Evolutionary conservation across 2,797 vertebrate genomes (phyloP).

Genomic region (Sternarchorhynchus goeldii): DNA sequence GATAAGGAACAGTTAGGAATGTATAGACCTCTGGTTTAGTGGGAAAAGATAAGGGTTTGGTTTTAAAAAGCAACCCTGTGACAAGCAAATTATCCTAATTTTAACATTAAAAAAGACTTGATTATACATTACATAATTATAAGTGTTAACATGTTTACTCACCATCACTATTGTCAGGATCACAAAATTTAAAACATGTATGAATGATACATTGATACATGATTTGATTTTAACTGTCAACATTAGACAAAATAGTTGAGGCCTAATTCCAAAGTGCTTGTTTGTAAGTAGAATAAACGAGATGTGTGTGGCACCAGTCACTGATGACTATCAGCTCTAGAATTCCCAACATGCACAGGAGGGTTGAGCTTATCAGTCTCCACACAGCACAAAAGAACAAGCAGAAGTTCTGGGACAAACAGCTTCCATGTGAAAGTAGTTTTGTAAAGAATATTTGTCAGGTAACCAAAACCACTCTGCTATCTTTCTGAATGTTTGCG

Average conservation of each 20-base stretch:
- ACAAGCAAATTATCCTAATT: too few relatives aligned
- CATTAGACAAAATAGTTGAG: constrained; percentile 1
- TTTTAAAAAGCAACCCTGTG: too few relatives aligned
- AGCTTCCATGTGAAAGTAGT: constrained; percentile 39
- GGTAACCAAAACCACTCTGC: constrained; percentile 20
- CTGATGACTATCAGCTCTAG: constrained; percentile 40
- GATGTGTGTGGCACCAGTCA: neutral
- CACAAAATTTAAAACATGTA: too few relatives aligned
- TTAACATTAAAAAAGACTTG: too few relatives aligned
- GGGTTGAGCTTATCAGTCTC: constrained; percentile 42
- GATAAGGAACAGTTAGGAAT: too few relatives aligned
- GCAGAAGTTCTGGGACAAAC: constrained; percentile 34
- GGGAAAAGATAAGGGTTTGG: too few relatives aligned
- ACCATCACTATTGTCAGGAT: too few relatives aligned
- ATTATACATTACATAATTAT: too few relatives aligned
- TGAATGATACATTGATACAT: too few relatives aligned
- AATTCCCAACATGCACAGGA: constrained; percentile 1
- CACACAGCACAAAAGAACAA: constrained; percentile 12
- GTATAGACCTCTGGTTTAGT: too few relatives aligned
- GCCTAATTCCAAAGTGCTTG: neutral
- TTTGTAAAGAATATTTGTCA: constrained; percentile 30
- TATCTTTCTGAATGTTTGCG: constrained; percentile 25
- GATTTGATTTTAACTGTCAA: neutral
- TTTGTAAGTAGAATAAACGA: constrained; percentile 24
- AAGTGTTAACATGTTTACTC: too few relatives aligned